phyloP scores from a whole-genome alignment of 2,888 invertebrate genomes.

The Patella caerulea region DNA sequence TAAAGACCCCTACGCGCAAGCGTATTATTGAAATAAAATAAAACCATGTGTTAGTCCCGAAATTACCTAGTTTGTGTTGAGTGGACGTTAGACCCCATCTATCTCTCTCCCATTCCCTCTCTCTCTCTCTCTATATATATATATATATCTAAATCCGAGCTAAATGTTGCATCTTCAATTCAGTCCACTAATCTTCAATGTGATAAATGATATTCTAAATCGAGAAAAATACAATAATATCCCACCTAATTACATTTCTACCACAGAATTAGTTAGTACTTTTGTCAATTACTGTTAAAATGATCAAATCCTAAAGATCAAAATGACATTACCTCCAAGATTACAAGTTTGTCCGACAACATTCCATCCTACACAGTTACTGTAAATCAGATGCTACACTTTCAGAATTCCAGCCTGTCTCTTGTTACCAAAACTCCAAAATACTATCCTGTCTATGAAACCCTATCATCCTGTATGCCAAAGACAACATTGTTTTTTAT shows the following conservation, averaged over 20 bases:
- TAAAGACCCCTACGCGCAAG: no score
- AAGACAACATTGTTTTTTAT: not conserved
- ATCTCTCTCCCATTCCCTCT: no score
- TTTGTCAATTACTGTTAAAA: not conserved
- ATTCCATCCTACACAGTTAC: not conserved
- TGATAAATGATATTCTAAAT: not conserved
- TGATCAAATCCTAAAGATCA: not conserved
- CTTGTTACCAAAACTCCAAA: not conserved
- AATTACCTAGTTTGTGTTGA: no score
- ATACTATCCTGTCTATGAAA: not conserved
- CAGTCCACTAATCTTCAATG: not conserved
- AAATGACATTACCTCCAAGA: not conserved
- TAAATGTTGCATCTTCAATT: not conserved
- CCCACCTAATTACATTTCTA: not conserved
- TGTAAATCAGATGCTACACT: not conserved
- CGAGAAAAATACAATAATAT: not conserved
- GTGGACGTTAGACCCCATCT: no score
- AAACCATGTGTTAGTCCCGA: no score
- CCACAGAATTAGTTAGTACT: not conserved
- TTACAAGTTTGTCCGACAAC: not conserved
- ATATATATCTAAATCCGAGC: no score
- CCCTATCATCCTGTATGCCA: constrained; percentile 17
- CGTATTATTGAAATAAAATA: no score
- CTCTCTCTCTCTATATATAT: no score
- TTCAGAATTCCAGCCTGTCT: not conserved